Evolutionary conservation across 2,888 invertebrate genomes (phyloP).

Genomic region (Dysmachus trigonus): DNA sequence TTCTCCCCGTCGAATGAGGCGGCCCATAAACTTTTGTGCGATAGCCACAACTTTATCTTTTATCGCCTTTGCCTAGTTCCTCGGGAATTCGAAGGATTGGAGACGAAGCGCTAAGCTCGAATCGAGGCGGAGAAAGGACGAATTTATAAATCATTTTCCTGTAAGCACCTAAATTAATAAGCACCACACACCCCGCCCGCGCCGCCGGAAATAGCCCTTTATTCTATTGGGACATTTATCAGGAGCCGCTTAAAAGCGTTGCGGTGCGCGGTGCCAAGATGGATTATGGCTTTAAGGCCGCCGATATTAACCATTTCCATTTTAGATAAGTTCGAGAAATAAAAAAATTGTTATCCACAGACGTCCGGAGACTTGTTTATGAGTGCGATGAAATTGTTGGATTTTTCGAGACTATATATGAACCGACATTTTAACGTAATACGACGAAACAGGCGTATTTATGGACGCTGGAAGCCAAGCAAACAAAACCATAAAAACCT

Average conservation of each 20-base stretch:
- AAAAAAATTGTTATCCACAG: background rate
- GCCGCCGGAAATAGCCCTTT: background rate
- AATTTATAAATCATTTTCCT: slow-evolving; percentile 28
- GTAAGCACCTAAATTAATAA: slow-evolving; percentile 26
- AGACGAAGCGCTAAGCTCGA: background rate
- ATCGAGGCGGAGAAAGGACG: background rate
- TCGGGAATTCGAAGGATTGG: background rate
- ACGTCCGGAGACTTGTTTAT: background rate
- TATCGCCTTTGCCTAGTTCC: slow-evolving; percentile 12
- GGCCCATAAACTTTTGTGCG: slow-evolving; percentile 20
- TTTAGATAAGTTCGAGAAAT: background rate
- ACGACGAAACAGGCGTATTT: background rate
- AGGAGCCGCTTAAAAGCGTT: background rate
- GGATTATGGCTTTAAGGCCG: background rate
- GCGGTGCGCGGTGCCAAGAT: background rate
- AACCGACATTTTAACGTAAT: background rate
- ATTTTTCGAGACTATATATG: background rate
- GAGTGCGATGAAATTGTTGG: background rate
- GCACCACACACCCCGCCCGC: background rate
- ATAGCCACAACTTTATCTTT: slow-evolving; percentile 24
- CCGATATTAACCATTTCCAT: background rate
- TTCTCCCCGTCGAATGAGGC: background rate
- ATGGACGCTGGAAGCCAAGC: background rate
- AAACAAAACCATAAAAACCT: background rate
- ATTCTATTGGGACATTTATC: background rate